phyloP scores from a whole-genome alignment of 2,113 vertebrate species.

The Oncorhynchus clarkii region DNA sequence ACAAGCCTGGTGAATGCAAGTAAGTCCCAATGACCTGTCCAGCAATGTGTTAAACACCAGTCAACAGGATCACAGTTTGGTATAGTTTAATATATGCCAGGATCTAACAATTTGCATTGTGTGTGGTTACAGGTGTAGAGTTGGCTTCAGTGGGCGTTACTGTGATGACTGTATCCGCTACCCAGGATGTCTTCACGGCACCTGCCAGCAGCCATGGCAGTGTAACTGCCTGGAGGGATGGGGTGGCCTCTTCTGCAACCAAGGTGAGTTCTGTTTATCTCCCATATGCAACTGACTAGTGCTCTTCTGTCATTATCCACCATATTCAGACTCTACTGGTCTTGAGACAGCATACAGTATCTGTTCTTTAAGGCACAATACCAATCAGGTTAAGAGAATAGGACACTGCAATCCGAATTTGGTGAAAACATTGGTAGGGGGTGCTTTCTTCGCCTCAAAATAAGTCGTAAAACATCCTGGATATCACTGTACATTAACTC shows the following conservation, averaged over 20 bases:
- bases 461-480: not conserved
- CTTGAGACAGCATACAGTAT: too few species aligned
- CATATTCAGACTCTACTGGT: not conserved
- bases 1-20: slow-evolving; percentile 99
- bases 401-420: too few species aligned
- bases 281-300: not conserved
- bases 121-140: slow-evolving; percentile 81
- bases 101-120: slow-evolving; percentile 25
- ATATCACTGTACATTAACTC: not conserved
- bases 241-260: slow-evolving; percentile 98
- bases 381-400: too few species aligned
- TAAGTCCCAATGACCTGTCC: slow-evolving; percentile 71
- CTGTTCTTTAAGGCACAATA: too few species aligned
- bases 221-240: slow-evolving; percentile 98
- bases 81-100: not conserved
- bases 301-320: too few species aligned
- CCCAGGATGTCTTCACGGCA: slow-evolving; percentile 95
- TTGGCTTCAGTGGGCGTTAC: slow-evolving; percentile 96
- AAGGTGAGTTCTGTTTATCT: slow-evolving; percentile 79
- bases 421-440: too few species aligned
- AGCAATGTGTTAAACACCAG: not conserved
- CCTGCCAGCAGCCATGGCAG: slow-evolving; percentile 97
- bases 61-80: not conserved
- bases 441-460: too few species aligned
- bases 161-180: slow-evolving; percentile 98